A percentile compares a stretch with the other conserved stretches of the same genome.
Evolutionary conservation across 2,888 invertebrate genomes (phyloP).

Genomic region (Scaptomyza flava): DNA sequence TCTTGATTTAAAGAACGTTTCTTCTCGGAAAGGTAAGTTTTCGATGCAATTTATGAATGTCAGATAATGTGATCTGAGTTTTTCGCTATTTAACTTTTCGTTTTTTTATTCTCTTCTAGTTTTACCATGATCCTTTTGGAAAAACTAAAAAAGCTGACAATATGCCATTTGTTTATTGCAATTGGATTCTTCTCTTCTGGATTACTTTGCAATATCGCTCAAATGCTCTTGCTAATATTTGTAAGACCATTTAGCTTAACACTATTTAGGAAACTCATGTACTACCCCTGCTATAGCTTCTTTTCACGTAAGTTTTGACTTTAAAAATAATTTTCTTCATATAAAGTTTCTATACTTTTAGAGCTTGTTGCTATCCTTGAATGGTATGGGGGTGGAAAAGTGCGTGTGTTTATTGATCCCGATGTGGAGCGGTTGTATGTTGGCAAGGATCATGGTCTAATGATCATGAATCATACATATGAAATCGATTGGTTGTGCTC

Average conservation of each 20-base stretch:
- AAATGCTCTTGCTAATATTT: conserved; percentile 90
- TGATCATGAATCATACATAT: conserved; percentile 97
- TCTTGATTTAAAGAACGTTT: background rate
- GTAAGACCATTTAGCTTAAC: conserved; percentile 92
- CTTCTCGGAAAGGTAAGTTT: background rate
- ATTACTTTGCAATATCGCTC: conserved; percentile 91
- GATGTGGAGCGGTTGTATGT: conserved; percentile 90
- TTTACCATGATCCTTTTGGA: conserved; percentile 22
- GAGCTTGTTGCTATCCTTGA: conserved; percentile 96
- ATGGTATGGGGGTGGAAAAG: conserved; percentile 94
- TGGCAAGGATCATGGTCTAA: conserved; percentile 94
- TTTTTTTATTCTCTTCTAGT: background rate
- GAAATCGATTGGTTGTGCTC: conserved; percentile 98
- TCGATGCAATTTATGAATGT: background rate
- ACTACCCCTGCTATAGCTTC: conserved; percentile 93
- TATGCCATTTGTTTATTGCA: conserved; percentile 85
- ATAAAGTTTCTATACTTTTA: conserved; percentile 81
- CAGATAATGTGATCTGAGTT: background rate
- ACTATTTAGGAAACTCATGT: conserved; percentile 93
- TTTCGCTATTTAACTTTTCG: background rate
- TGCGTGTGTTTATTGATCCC: conserved; percentile 90
- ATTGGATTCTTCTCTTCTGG: conserved; percentile 95
- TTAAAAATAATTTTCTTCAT: background rate
- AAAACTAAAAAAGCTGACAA: conserved; percentile 18
- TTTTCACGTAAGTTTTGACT: conserved; percentile 92